Base-by-base conservation (phyloP, 2,113 vertebrate species). In the Irena cyanogastra region DNA sequence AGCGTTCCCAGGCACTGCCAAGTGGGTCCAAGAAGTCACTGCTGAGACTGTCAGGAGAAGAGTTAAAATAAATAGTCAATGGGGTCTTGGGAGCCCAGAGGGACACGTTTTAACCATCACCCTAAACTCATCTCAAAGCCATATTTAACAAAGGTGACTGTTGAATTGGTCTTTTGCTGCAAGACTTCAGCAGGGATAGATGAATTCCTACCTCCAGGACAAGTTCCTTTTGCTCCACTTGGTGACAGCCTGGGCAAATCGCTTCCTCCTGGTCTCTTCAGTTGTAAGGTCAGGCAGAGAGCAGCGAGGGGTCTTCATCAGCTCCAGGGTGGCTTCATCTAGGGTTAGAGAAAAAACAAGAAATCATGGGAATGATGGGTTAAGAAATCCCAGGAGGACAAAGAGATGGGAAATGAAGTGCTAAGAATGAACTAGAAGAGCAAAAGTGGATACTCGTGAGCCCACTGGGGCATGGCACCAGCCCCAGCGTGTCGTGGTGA, bases 261-360 rank as follows among this genome's bases (percentile, higher is more conserved):
- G 97, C 89, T 97, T 98, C 79, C 94, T 98, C 66, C 99, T 98
- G 3, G 76, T 60, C 23, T 97, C 97, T 0, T 82, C 16, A 2
- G 89, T 44, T 0, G 97, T 49, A 16, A 99, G 87, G 96, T 99
- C 99, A 0, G 99, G 99, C 74, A 99, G 97, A 11, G 99, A 99
- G 92, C 99, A 99, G 68, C 99, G 99, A 20, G 99, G 99, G 2
- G 99, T 99, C 96, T 98, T 99, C 99, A 99, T 99, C 60, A 99
- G 97, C 8, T 98, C 97, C 92, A 99, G 86, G 0, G 99, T 99
- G 87, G 98, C 99, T 95, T 98, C 98, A 8, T 99, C 99, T 99
- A 63, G 21, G 42, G 44, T 54, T 33, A 35, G 24, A 35, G 9
- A 31, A 57, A 82, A 27, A 30, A 39, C 8, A 39, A 69, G 39